Evolutionary conservation across 2,888 invertebrate genomes (phyloP).

Genomic region (Paralinhomoeus sp.): DNA sequence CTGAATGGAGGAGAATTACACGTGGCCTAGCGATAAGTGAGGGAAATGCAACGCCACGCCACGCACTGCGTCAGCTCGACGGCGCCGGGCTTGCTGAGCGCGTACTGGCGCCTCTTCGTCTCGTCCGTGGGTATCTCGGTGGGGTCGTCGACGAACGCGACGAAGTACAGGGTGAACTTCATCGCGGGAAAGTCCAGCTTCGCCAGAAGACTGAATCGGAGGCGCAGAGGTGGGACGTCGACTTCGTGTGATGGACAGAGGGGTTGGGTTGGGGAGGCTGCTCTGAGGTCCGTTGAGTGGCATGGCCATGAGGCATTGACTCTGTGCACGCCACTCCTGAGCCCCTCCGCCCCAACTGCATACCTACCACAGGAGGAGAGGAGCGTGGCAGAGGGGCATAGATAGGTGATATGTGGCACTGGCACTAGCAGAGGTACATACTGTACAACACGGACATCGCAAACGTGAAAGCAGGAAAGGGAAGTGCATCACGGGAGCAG

Average conservation of each 20-base stretch:
- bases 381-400: no score
- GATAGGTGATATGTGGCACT: no score
- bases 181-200: slow-evolving; percentile 66
- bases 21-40: neutral
- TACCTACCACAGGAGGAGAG: no score
- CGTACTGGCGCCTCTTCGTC: slow-evolving; percentile 46
- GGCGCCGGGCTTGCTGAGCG: slow-evolving; percentile 57
- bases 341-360: no score
- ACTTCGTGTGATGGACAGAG: no score
- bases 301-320: no score
- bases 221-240: slow-evolving; percentile 2
- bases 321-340: no score
- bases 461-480: no score
- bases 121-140: slow-evolving; percentile 49
- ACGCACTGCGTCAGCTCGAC: slow-evolving; percentile 73
- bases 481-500: no score
- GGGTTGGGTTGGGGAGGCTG: no score
- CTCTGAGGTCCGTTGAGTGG: no score
- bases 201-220: slow-evolving; percentile 43
- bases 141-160: slow-evolving; percentile 54
- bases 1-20: slow-evolving; percentile 31
- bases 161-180: slow-evolving; percentile 70
- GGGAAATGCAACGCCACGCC: neutral
- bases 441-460: no score
- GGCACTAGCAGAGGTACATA: neutral